Evolutionary conservation across 2,113 vertebrate genomes (phyloP).

Genomic region (Coreoperca whiteheadi): DNA sequence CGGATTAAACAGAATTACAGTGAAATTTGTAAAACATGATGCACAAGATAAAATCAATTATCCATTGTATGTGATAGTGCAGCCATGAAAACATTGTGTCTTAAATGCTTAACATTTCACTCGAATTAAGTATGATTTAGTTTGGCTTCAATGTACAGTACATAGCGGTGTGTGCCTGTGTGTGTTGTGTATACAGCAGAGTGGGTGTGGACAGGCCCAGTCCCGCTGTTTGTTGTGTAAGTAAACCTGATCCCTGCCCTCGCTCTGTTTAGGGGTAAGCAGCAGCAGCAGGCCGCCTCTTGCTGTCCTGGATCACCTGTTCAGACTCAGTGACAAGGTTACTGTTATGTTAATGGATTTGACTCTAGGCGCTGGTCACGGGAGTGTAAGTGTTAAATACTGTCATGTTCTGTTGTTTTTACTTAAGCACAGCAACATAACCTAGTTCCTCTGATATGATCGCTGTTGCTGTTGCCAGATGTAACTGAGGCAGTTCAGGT

Average conservation of each 20-base stretch:
- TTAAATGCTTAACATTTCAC: background rate
- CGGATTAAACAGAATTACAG: background rate
- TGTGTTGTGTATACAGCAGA: constrained; percentile 69
- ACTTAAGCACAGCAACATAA: constrained; percentile 29
- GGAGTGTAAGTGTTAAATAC: constrained; percentile 42
- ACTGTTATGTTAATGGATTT: constrained; percentile 34
- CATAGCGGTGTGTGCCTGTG: constrained; percentile 37
- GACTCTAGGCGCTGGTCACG: constrained; percentile 24
- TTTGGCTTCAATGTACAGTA: background rate
- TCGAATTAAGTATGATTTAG: background rate
- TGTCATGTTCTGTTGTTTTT: constrained; percentile 50
- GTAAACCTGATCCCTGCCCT: constrained; percentile 56
- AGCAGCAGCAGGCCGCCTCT: constrained; percentile 36
- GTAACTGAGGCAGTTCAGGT: constrained; percentile 71
- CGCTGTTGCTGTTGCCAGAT: constrained; percentile 63
- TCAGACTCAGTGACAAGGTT: constrained; percentile 46
- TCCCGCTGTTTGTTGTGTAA: constrained; percentile 73
- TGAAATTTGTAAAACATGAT: background rate
- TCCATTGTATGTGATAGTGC: background rate
- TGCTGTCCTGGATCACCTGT: constrained; percentile 28
- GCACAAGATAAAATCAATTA: background rate
- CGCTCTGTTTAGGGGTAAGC: constrained; percentile 74
- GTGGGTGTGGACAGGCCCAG: constrained; percentile 31
- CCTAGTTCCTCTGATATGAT: constrained; percentile 62
- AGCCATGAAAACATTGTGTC: background rate